Base-by-base conservation (phyloP, 2,113 vertebrate species). In the Myiopsitta monachus region DNA sequence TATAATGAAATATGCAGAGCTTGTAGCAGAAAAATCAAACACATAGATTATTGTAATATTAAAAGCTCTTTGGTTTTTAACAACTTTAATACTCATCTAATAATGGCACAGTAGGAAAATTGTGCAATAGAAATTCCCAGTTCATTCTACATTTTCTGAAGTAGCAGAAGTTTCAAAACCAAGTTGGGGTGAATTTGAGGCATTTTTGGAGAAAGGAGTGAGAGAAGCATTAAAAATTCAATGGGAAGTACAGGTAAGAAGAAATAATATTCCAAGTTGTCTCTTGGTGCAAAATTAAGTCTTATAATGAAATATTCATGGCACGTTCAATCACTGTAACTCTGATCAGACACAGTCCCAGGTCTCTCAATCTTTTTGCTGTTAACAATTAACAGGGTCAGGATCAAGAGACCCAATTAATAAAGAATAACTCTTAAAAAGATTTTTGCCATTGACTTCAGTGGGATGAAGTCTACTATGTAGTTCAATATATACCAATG, bases 381-480 rank as follows among this genome's bases (percentile, higher is more conserved):
- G 93, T 95, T 96, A 95, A 95, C 94, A 95, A 92, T 95, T 96
- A 96, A 91, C 70, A 90, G 81, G 74, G 87, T 78, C 84, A 79
- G 47, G 87, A 95, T 94, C 55, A 91, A 85, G 91, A 95, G 81
- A 41, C 63, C 52, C 26, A 90, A 82, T 94, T 95, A 96, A 94
- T 95, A 90, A 88, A 76, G 74, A 87, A 70, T 68, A 81, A 68
- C 41, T 87, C 68, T 68, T 10, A 55, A 31, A 68, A 93, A 57
- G 17, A 30, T 36, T 92, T 92, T 90, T 87, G 46, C 61, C 43
- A 31, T 74, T 92, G 38, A 77, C 36, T 92, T 87, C 55, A 43
- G 39, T 72, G 69, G 30, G 66, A 76, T 51, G 94, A 91, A 66
- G 0, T 77, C 95, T 92, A 33, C 57, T 55, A 33, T 55, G 46